These are phyloP conservation scores for Emmelina monodactyla DNA, from an alignment of 2,888 invertebrate genomes.

Conservation along the genomic window DNA sequence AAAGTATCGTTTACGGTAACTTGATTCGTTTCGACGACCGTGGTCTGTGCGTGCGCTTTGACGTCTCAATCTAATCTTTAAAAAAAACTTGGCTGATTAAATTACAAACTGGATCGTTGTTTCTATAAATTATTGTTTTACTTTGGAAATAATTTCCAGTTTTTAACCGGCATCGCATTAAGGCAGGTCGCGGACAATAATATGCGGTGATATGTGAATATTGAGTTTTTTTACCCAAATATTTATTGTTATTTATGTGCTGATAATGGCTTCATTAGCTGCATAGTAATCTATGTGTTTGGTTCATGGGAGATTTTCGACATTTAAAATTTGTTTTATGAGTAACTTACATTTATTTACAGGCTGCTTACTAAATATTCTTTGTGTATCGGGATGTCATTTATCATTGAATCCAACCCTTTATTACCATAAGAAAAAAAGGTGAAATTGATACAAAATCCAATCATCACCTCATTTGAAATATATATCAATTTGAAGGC, in stretches of 20 bases:
- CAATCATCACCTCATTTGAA: conserved; percentile 4
- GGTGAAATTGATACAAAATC: neutral
- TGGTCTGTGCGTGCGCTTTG: conserved; percentile 39
- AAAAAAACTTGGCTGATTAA: conserved; percentile 40
- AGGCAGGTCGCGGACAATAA: conserved; percentile 33
- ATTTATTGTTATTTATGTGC: neutral
- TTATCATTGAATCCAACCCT: no score
- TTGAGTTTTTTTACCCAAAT: neutral
- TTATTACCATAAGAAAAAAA: no score
- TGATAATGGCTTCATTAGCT: no score
- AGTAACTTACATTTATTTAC: no score
- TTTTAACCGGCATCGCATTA: conserved; percentile 45
- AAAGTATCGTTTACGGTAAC: conserved; percentile 39
- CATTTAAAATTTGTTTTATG: no score
- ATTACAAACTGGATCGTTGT: conserved; percentile 35
- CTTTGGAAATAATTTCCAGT: conserved; percentile 24
- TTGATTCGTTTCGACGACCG: conserved; percentile 51
- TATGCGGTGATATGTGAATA: neutral
- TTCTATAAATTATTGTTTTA: conserved; percentile 33
- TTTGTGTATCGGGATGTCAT: no score
- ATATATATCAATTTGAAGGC: conserved; percentile 2
- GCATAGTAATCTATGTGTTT: no score
- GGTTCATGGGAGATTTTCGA: no score
- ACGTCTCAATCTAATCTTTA: conserved; percentile 61
- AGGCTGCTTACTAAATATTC: no score